phyloP scores from a whole-genome alignment of 30 jellyfish, hydroid and myxozoan genomes.

The Turritopsis dohrnii region DNA sequence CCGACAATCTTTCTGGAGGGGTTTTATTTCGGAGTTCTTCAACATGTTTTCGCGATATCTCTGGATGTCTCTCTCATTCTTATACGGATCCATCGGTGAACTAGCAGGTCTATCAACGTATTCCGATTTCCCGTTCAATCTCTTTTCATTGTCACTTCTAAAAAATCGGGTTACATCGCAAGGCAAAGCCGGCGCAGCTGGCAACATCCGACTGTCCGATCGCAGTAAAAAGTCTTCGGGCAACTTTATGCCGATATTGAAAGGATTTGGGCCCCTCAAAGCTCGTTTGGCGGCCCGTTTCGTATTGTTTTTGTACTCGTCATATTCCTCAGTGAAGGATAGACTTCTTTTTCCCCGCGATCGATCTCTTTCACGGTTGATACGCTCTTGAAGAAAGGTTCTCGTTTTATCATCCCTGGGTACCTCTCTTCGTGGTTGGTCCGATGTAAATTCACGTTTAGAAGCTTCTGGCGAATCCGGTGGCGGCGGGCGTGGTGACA shows the following conservation, averaged over 20 bases:
- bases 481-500: constrained; percentile 36
- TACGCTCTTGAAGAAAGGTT: constrained; percentile 22
- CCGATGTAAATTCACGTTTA: constrained; percentile 20
- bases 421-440: constrained; percentile 32
- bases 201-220: constrained; percentile 27
- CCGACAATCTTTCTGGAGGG: not conserved
- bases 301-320: constrained; percentile 30
- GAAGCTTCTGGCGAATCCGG: constrained; percentile 32
- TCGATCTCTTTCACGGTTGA: constrained; percentile 29
- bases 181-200: constrained; percentile 19
- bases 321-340: constrained; percentile 34
- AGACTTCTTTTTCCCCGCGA: constrained; percentile 34
- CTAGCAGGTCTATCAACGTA: not conserved
- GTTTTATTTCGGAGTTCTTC: not conserved
- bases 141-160: constrained; percentile 1
- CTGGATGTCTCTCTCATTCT: constrained; percentile 1
- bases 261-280: constrained; percentile 66
- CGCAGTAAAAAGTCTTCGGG: constrained; percentile 51
- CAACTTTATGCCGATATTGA: constrained; percentile 46
- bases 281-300: constrained; percentile 71
- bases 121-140: not conserved
- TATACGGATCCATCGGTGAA: constrained; percentile 20
- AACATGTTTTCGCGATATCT: not conserved
- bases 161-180: constrained; percentile 24
- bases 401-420: constrained; percentile 23